These are phyloP conservation scores for Andricus grossulariae DNA, from an alignment of 1,140 invertebrate species.

Conservation along the genomic window DNA sequence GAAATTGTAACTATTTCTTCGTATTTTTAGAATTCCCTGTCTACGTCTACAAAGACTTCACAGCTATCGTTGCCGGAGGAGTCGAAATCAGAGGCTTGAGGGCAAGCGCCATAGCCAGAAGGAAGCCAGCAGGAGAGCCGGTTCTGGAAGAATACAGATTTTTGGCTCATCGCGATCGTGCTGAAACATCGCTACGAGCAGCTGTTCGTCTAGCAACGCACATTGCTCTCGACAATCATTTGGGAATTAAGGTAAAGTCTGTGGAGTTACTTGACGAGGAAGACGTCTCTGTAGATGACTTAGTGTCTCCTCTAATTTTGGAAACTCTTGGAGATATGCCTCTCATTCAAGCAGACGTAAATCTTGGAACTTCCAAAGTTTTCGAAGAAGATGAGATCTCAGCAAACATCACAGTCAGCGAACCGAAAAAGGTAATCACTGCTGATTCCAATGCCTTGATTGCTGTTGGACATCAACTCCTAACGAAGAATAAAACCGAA, in stretches of 20 bases:
- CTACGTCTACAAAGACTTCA: conserved; percentile 73
- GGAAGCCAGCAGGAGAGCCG: conserved; percentile 79
- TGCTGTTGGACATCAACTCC: conserved; percentile 71
- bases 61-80: conserved; percentile 80
- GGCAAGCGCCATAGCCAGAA: conserved; percentile 86
- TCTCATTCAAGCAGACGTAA: conserved; percentile 79
- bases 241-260: conserved; percentile 82
- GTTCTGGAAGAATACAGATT: conserved; percentile 87
- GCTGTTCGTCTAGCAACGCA: conserved; percentile 80
- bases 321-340: conserved; percentile 80
- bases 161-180: conserved; percentile 71
- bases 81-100: conserved; percentile 90
- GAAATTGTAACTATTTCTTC: background rate
- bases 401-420: conserved; percentile 74
- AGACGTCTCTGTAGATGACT: conserved; percentile 67
- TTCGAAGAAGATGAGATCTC: conserved; percentile 75
- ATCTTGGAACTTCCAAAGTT: conserved; percentile 65
- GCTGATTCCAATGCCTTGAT: conserved; percentile 78
- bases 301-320: conserved; percentile 76
- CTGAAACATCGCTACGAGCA: conserved; percentile 64
- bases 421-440: conserved; percentile 77
- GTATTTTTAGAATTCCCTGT: conserved; percentile 68
- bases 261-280: conserved; percentile 81
- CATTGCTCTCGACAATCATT: conserved; percentile 86
- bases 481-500: conserved; percentile 44